Evolutionary conservation across 2,888 invertebrate species (phyloP), one percentile per base, ranked within the genome.

Genomic region (Anarsia innoxiella): DNA sequence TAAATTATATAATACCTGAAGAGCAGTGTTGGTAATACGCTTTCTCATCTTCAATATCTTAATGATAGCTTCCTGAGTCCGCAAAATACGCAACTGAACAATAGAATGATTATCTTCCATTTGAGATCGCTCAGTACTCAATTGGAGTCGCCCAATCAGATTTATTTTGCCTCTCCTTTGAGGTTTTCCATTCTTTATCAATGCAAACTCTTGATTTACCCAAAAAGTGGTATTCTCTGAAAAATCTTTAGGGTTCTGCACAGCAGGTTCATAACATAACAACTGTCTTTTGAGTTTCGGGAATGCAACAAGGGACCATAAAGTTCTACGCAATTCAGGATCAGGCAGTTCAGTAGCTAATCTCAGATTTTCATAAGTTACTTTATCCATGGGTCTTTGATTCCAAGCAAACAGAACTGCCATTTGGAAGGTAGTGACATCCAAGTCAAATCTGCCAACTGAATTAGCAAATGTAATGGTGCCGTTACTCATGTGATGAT

Each of bases 401-500:
- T 99, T 99, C 98, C 98, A 99, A 10, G 97, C 96, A 84, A 98
- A 99, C 28, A 99, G 85, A 10, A 99, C 98, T 25, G 98, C 97
- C 98, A 99, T 98, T 90, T 99, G 99, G 80, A 99, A 99, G 14
- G 99, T 99, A 9, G 99, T 99, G 3, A 99, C 98, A 70, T 99
- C 99, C 56, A 99, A 87, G 79, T 99, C 99, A 80, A 95, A 99
- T 53, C 94, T 91, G 1, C 97, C 99, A 37, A 94, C 90, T 51
- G 92, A 90, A 72, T 97, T 98, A 0, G 91, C 90, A 84, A 99
- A 99, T 13, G 96, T 96, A 54, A 99, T 96, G 43, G 97, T 97
- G 53, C 99, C 99, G 80, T 99, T 99, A 49, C 98, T 97, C 98
- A 99, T 99, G 64, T 99, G 97, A 82, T 99, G 99, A 77, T 99